Evolutionary conservation across 2,888 invertebrate species (phyloP), one percentile per base, ranked within the genome.

Genomic region (Chrysolina oricalcia): DNA sequence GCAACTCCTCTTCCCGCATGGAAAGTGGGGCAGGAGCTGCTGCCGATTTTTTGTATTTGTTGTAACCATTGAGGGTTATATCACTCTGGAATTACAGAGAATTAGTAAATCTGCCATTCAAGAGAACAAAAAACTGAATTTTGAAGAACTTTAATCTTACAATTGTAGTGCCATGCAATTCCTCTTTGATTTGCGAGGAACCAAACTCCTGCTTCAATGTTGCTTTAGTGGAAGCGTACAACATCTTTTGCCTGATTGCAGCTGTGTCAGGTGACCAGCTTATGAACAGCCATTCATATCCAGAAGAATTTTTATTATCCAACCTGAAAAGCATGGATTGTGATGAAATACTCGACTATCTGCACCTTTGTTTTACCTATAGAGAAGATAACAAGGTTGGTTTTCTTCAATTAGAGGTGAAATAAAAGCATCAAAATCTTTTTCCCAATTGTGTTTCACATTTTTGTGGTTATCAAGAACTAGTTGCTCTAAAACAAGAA

Each of bases 191-290:
- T 84, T 96, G 95, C 0, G 96, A 94, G 6, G 96, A 94, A 0
- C 99, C 99, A 89, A 99, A 99, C 88, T 98, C 98, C 85, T 94
- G 94, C 88, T 98, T 99, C 40, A 99, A 90, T 0, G 99, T 99
- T 0, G 99, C 97, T 89, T 98, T 97, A 0, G 98, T 99, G 0
- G 98, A 98, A 0, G 99, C 99, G 85, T 98, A 98, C 70, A 99
- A 90, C 99, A 99, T 99, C 89, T 99, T 99, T 85, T 97, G 94
- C 73, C 98, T 91, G 4, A 98, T 94, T 0, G 95, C 93, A 0
- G 98, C 96, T 73, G 92, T 92, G 86, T 99, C 99, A 0, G 99
- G 99, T 0, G 95, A 96, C 97, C 98, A 99, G 83, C 96, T 96
- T 70, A 98, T 93, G 70, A 97, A 91, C 10, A 99, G 88, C 98